These are phyloP conservation scores for Danio albolineatus DNA, from an alignment of 2,797 vertebrate species.

Conservation along the genomic window DNA sequence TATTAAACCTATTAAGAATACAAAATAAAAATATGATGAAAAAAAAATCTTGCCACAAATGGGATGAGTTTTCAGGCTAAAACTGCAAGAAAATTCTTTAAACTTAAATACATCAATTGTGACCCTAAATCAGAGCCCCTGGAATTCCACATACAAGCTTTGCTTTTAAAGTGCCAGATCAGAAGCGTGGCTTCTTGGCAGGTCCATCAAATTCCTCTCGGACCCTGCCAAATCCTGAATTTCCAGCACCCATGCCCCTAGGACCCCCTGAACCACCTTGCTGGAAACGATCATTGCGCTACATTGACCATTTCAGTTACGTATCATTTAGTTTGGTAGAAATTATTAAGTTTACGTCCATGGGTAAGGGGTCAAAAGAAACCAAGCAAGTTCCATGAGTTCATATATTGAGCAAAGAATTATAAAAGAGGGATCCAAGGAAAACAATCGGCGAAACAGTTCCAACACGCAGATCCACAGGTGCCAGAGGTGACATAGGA, in stretches of 20 bases:
- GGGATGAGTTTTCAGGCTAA: slow-evolving; percentile 83
- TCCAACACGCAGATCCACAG: slow-evolving; percentile 99
- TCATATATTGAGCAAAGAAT: slow-evolving; percentile 70
- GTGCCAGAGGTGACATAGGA: slow-evolving; percentile 99
- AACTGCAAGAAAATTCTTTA: slow-evolving; percentile 90
- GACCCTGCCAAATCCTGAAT: slow-evolving; percentile 91
- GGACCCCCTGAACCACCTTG: slow-evolving; percentile 91
- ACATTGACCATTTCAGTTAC: slow-evolving; percentile 72
- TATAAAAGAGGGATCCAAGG: slow-evolving; percentile 88
- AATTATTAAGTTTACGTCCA: slow-evolving; percentile 81
- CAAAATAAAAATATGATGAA: slow-evolving; percentile 76
- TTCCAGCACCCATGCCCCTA: slow-evolving; percentile 90
- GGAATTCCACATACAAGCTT: slow-evolving; percentile 74
- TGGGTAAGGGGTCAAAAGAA: slow-evolving; percentile 53
- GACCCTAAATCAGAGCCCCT: slow-evolving; percentile 67
- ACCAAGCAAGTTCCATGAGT: slow-evolving; percentile 64
- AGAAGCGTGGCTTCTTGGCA: slow-evolving; percentile 98
- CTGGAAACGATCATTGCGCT: slow-evolving; percentile 98
- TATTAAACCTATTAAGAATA: slow-evolving; percentile 70
- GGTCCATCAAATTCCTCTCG: slow-evolving; percentile 99
- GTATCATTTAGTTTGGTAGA: slow-evolving; percentile 70
- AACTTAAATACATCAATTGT: slow-evolving; percentile 83
- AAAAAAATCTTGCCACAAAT: slow-evolving; percentile 76
- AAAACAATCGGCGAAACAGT: slow-evolving; percentile 97
- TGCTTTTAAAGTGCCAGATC: slow-evolving; percentile 74